Percentiles rank a stretch among this genome's conserved stretches.
Evolutionary conservation across 2,113 vertebrate genomes (phyloP).

Genomic region (Chaetodon auriga): DNA sequence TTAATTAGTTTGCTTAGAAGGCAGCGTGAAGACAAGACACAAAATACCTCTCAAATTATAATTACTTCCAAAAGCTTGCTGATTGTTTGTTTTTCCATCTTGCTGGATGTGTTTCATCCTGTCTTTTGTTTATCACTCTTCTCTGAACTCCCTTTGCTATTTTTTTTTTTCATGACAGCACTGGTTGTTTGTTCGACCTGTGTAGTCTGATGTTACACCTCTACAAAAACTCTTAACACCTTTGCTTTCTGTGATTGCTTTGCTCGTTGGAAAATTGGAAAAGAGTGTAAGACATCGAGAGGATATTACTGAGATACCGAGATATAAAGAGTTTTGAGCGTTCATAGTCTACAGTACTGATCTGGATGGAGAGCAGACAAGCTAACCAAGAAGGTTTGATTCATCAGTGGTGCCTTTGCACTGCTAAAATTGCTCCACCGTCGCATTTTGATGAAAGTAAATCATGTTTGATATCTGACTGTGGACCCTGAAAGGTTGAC

Average conservation of each 20-base stretch:
- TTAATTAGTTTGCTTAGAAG: slow-evolving; percentile 57
- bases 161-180: neutral
- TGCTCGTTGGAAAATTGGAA: neutral
- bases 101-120: slow-evolving; percentile 10
- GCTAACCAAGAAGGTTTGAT: neutral
- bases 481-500: neutral
- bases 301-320: neutral
- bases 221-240: neutral
- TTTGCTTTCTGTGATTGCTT: neutral
- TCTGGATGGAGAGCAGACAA: neutral
- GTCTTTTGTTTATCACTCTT: neutral
- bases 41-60: slow-evolving; percentile 60
- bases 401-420: neutral
- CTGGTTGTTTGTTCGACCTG: neutral
- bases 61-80: slow-evolving; percentile 29
- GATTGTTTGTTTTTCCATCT: slow-evolving; percentile 12
- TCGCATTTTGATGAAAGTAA: slow-evolving; percentile 7
- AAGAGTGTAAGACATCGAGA: neutral
- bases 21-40: slow-evolving; percentile 6
- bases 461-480: slow-evolving; percentile 10
- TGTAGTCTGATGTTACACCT: neutral
- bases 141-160: neutral
- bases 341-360: neutral
- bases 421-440: neutral
- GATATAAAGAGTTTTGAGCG: neutral